Percentiles rank a stretch among this genome's conserved stretches.
Evolutionary conservation across 2,888 invertebrate genomes (phyloP).

Genomic region (Brachylomia viminalis): DNA sequence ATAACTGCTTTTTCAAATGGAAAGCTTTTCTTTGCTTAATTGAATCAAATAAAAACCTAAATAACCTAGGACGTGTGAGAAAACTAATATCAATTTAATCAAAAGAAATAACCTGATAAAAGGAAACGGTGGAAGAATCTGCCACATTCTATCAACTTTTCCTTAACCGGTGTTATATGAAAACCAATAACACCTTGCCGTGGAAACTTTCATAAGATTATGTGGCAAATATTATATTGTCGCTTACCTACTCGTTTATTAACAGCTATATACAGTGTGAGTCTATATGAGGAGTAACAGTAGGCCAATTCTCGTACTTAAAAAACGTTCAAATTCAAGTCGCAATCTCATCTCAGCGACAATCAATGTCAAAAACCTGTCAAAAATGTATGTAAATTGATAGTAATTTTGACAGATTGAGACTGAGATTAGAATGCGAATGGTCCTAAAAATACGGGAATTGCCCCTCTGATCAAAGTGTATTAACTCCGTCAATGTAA

Average conservation of each 20-base stretch:
- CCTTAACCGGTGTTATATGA: slow-evolving; percentile 29
- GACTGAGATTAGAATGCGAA: too few relatives aligned
- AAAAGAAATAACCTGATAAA: slow-evolving; percentile 12
- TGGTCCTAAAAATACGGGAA: too few relatives aligned
- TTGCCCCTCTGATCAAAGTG: too few relatives aligned
- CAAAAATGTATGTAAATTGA: too few relatives aligned
- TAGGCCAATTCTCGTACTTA: too few relatives aligned
- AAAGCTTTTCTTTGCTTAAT: too few relatives aligned
- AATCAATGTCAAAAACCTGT: too few relatives aligned
- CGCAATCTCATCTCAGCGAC: too few relatives aligned
- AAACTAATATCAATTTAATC: slow-evolving; percentile 11
- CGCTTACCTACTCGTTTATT: slow-evolving; percentile 13
- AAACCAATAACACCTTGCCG: slow-evolving; percentile 52
- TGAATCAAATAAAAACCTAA: neutral
- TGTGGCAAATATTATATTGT: slow-evolving; percentile 34
- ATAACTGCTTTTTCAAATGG: neutral
- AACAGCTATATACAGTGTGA: slow-evolving; percentile 16
- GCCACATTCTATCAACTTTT: slow-evolving; percentile 49
- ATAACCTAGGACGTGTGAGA: neutral
- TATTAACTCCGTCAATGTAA: too few relatives aligned
- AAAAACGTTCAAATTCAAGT: too few relatives aligned
- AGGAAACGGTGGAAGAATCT: slow-evolving; percentile 19
- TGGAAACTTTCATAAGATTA: slow-evolving; percentile 44
- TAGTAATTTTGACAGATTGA: too few relatives aligned
- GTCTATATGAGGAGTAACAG: too few relatives aligned